These are phyloP conservation scores for Eubasilissa regina DNA, from an alignment of 1,140 invertebrate genomes.

Conservation along the genomic window DNA sequence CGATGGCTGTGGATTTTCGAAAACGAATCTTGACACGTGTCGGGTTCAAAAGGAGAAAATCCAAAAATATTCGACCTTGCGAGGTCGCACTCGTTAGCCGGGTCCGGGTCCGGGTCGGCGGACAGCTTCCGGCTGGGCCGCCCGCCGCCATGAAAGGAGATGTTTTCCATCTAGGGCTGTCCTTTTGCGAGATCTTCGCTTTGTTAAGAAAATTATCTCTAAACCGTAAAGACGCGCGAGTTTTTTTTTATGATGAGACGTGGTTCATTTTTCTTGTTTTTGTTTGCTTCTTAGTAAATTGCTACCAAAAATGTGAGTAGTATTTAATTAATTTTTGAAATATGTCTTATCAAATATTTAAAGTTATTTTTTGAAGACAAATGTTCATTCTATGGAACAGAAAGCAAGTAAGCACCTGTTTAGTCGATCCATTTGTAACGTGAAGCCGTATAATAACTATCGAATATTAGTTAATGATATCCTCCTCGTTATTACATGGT, in stretches of 20 bases:
- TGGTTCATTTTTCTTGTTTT: too few relatives aligned
- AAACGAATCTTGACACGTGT: background rate
- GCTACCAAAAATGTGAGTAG: too few relatives aligned
- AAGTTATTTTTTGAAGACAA: too few relatives aligned
- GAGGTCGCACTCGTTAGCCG: constrained; percentile 47
- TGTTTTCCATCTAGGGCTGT: constrained; percentile 10
- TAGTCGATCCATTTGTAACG: too few relatives aligned
- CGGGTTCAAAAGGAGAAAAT: background rate
- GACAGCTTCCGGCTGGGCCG: constrained; percentile 29
- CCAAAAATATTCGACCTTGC: constrained; percentile 39
- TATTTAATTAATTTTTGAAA: too few relatives aligned
- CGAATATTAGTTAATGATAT: too few relatives aligned
- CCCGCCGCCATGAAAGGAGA: constrained; percentile 6
- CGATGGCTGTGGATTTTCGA: background rate
- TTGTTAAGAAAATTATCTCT: constrained; percentile 5
- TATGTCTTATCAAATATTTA: too few relatives aligned
- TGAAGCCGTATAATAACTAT: too few relatives aligned
- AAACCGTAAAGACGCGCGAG: background rate
- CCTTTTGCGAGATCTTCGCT: constrained; percentile 27
- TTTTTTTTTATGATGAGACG: background rate
- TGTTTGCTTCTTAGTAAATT: too few relatives aligned
- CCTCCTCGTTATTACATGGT: too few relatives aligned
- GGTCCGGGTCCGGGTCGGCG: constrained; percentile 16
- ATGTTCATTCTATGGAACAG: too few relatives aligned
- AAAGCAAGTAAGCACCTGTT: too few relatives aligned